These are phyloP conservation scores for Yponomeuta sedellus DNA, from an alignment of 2,888 invertebrate species.

Conservation along the genomic window DNA sequence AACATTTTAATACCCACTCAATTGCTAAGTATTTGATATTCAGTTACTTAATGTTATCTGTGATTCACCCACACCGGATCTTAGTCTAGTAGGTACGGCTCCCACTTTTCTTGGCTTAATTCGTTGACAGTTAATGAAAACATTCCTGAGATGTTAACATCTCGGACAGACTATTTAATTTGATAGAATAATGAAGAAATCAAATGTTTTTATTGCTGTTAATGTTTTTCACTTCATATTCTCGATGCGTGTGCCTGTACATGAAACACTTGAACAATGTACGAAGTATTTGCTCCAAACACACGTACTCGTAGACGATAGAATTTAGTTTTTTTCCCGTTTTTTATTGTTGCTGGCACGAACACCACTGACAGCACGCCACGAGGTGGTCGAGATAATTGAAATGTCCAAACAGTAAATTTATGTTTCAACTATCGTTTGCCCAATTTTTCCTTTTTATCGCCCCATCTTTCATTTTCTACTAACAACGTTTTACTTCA, in stretches of 20 bases:
- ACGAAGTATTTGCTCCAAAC: constrained; percentile 5
- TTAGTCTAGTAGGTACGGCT: constrained; percentile 39
- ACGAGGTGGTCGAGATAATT: constrained; percentile 70
- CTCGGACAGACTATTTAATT: constrained; percentile 45
- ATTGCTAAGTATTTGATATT: too few species aligned
- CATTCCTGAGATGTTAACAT: constrained; percentile 62
- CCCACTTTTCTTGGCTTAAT: constrained; percentile 51
- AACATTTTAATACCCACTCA: too few species aligned
- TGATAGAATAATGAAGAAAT: constrained; percentile 45
- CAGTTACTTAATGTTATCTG: too few species aligned
- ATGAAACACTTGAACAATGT: neutral
- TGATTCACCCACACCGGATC: too few species aligned
- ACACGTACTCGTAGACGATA: neutral
- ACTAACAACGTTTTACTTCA: neutral
- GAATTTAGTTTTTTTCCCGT: constrained; percentile 30
- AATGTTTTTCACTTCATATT: constrained; percentile 28
- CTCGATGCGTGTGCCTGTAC: constrained; percentile 35
- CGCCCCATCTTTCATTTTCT: constrained; percentile 22
- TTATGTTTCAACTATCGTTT: constrained; percentile 61
- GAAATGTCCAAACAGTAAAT: constrained; percentile 73
- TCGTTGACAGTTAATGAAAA: constrained; percentile 74
- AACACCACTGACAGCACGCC: constrained; percentile 67
- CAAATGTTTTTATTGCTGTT: constrained; percentile 42
- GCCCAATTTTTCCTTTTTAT: constrained; percentile 35
- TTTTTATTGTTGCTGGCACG: constrained; percentile 69